phyloP scores from a whole-genome alignment of 2,113 vertebrate species.

The Prionailurus bengalensis region DNA sequence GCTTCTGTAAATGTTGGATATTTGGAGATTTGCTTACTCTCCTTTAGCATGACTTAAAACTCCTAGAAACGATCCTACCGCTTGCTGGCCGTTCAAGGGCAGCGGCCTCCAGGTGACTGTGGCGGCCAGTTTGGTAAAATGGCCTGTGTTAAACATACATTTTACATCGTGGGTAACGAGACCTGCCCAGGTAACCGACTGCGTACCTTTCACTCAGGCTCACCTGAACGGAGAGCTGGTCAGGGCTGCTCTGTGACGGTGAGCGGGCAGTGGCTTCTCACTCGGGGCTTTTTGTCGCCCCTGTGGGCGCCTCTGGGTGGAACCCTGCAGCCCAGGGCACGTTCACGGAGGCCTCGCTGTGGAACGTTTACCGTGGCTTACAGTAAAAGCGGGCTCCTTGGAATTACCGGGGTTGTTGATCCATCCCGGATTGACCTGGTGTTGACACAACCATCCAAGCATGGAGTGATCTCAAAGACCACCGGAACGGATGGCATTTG shows the following conservation, averaged over 20 bases:
- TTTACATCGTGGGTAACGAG: not conserved
- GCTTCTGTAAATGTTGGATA: not conserved
- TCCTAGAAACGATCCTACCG: not conserved
- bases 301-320: not conserved
- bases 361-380: not conserved
- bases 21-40: not conserved
- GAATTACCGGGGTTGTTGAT: not conserved
- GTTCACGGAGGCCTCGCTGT: fast-evolving
- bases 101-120: not conserved
- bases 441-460: not conserved
- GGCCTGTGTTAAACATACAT: not conserved
- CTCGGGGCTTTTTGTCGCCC: not conserved
- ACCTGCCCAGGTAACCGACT: not conserved
- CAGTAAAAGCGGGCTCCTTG: not conserved
- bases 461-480: not conserved
- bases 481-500: not conserved
- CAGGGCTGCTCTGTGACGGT: not conserved
- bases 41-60: not conserved
- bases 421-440: not conserved
- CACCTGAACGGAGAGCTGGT: not conserved
- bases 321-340: not conserved
- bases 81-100: not conserved
- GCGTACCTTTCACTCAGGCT: not conserved
- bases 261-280: not conserved
- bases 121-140: not conserved